Base-by-base conservation (phyloP, 2,797 vertebrate genomes). In the Ispidina lecontei region DNA sequence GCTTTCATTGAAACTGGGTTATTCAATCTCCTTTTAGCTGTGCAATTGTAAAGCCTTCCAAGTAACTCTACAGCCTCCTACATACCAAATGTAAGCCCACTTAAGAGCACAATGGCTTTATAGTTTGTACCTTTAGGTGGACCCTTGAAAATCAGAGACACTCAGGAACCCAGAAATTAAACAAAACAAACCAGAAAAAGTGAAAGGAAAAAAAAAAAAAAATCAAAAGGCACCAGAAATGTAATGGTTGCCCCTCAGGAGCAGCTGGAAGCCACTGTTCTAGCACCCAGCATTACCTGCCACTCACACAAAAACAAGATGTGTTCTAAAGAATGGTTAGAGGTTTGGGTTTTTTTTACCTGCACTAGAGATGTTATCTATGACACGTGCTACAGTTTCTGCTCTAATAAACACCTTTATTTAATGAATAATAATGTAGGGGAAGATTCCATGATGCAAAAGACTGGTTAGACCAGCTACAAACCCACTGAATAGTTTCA, bases 401-500 rank as follows among this genome's bases (percentile, higher is more conserved):
- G 73, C 79, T 75, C 52, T 70, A 91, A 86, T 87, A 81, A 95
- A 85, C 80, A 67, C 43, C 79, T 89, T 54, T 52, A 63, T 78
- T 80, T 78, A 86, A 89, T 75, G 47, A 92, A 69, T 55, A 91
- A 44, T 74, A 58, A 58, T 4, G 55, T 22, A 56, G 47, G 26
- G 82, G 51, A 91, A 75, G 82, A 72, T 81, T 86, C 59, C 59
- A 25, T 88, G 56, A 83, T 75, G 73, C 31, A 74, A 37, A 69
- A 87, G 73, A 67, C 91, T 84, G 63, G 60, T 92, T 81, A 91
- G 82, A 92, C 75, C 73, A 81, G 84, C 82, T 81, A 59, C 89
- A 81, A 60, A 80, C 55, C 25, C 76, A 67, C 82, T 41, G 22
- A 81, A 67, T 59, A 18, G 47, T 75, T 93, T 85, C 69, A 68